Conservation (phyloP, 2,113 vertebrate species). For the Crotalus viridis region DNA sequence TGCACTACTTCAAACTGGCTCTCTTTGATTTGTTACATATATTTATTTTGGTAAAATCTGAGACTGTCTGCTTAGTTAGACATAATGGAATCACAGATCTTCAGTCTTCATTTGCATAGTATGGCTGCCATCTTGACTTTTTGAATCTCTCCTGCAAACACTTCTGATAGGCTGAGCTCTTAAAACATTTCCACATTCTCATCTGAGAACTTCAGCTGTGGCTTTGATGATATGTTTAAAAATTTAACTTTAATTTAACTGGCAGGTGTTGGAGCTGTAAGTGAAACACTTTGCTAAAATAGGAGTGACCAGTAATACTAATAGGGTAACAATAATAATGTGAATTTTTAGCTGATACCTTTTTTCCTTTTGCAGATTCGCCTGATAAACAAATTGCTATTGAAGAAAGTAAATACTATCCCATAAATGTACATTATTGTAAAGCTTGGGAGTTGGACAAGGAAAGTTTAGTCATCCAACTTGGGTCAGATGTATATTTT, state of each 20-base stretch:
- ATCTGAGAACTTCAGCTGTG: not conserved
- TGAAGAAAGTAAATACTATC: slow-evolving; percentile 25
- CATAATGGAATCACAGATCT: not conserved
- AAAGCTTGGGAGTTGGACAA: not conserved
- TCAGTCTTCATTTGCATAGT: not conserved
- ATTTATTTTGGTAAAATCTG: not conserved
- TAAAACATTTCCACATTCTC: not conserved
- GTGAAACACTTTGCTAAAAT: not conserved
- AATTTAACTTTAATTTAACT: not conserved
- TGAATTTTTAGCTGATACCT: not conserved
- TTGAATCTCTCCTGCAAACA: not conserved
- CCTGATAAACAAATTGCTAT: not conserved
- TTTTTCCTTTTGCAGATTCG: not conserved
- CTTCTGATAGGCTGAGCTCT: not conserved
- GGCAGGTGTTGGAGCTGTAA: not conserved
- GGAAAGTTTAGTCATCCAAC: not conserved
- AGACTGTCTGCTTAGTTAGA: not conserved
- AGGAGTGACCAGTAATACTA: not conserved
- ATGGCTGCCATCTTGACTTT: not conserved
- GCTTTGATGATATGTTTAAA: not conserved
- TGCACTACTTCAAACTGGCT: not conserved
- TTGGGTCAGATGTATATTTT: not conserved
- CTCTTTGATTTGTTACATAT: not conserved
- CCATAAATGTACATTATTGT: not conserved
- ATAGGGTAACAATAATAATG: not conserved